Conservation (phyloP, 1,140 invertebrate genomes). For the Drosophila sturtevanti region DNA sequence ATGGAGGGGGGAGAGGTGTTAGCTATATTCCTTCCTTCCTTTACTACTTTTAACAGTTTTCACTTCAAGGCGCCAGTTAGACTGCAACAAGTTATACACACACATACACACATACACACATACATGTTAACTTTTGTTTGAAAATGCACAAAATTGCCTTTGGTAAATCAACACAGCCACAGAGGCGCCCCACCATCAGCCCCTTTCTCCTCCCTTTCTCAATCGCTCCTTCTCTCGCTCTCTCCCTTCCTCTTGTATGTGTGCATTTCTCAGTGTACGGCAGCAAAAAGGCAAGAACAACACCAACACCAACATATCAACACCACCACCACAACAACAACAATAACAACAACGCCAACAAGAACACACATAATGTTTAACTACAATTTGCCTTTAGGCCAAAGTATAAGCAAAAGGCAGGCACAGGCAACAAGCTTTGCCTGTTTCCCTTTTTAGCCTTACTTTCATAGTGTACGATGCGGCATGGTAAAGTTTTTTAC, state of each 20-base stretch:
- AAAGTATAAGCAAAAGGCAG: background rate
- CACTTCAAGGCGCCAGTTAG: conserved; percentile 29
- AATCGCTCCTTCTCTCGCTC: too few species aligned
- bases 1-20: background rate
- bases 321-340: background rate
- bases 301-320: background rate
- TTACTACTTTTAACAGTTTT: conserved; percentile 31
- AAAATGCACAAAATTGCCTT: conserved; percentile 66
- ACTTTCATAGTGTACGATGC: background rate
- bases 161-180: conserved; percentile 55
- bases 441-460: conserved; percentile 5
- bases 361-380: conserved; percentile 55
- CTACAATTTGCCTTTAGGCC: conserved; percentile 63
- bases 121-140: conserved; percentile 31
- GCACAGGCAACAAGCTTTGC: background rate
- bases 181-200: conserved; percentile 29
- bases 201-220: background rate
- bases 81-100: conserved; percentile 68
- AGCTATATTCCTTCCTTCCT: background rate
- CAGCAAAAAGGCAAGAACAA: background rate
- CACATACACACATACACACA: conserved; percentile 22
- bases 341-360: conserved; percentile 4
- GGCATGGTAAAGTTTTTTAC: conserved; percentile 66
- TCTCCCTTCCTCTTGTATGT: too few species aligned
- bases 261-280: conserved; percentile 56